Percentiles rank a stretch among this genome's conserved stretches.
Evolutionary conservation across 64 coral and sea anemone species (phyloP).

Genomic region (Platygyra sinensis): DNA sequence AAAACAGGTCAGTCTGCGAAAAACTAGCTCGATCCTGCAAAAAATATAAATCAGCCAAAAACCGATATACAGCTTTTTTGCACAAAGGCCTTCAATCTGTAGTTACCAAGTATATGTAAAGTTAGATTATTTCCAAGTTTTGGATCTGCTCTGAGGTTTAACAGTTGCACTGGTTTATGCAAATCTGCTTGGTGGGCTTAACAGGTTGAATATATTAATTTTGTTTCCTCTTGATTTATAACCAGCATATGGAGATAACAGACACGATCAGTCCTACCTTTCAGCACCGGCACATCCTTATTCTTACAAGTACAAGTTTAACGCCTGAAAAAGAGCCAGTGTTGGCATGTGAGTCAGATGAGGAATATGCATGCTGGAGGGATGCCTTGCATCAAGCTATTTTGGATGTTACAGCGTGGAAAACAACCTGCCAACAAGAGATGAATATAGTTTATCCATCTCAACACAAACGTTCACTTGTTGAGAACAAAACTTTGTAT

Average conservation of each 20-base stretch:
- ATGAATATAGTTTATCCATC: slow-evolving; percentile 86
- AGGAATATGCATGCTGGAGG: slow-evolving; percentile 75
- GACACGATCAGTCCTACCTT: slow-evolving; percentile 74
- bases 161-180: background rate
- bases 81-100: too few species aligned
- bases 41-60: too few species aligned
- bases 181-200: too few species aligned
- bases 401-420: slow-evolving; percentile 79
- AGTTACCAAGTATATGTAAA: too few species aligned
- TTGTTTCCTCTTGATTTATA: background rate
- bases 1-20: too few species aligned
- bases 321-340: slow-evolving; percentile 91
- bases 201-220: background rate
- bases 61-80: too few species aligned
- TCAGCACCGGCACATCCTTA: slow-evolving; percentile 70
- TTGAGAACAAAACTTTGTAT: slow-evolving; percentile 77
- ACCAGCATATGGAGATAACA: slow-evolving; percentile 79
- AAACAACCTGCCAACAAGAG: slow-evolving; percentile 54
- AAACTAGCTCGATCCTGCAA: too few species aligned
- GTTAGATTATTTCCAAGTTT: too few species aligned
- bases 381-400: slow-evolving; percentile 65
- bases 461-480: slow-evolving; percentile 34
- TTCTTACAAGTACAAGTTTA: slow-evolving; percentile 76
- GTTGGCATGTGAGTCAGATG: slow-evolving; percentile 58
- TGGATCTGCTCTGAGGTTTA: too few species aligned